Evolutionary conservation across 2,113 vertebrate species (phyloP).

Genomic region (Dinomys branickii): DNA sequence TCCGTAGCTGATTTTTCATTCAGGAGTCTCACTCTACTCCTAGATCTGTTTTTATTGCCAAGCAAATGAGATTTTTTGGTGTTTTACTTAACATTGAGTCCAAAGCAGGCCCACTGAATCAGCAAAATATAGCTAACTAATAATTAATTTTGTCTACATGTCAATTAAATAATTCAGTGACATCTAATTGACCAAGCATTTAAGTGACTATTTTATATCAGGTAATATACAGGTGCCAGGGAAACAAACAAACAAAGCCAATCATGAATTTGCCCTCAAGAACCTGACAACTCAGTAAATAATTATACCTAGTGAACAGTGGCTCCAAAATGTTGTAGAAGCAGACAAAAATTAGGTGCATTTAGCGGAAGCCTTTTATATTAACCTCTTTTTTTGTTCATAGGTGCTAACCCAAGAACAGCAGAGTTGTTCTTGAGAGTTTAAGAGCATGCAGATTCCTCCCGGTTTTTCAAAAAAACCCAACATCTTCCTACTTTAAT

Average conservation of each 20-base stretch:
- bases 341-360: background rate
- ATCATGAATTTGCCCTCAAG: background rate
- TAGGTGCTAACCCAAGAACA: background rate
- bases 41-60: background rate
- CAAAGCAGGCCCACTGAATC: background rate
- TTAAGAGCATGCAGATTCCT: background rate
- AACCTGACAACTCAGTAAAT: background rate
- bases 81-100: slow-evolving; percentile 48
- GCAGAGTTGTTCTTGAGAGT: background rate
- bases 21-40: background rate
- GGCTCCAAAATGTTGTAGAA: background rate
- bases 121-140: slow-evolving; percentile 4
- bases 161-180: slow-evolving; percentile 32
- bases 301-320: background rate
- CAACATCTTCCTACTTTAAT: background rate
- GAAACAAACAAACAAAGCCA: slow-evolving; percentile 23
- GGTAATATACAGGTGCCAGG: background rate
- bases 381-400: background rate
- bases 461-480: background rate
- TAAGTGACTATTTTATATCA: background rate
- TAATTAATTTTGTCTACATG: slow-evolving; percentile 7
- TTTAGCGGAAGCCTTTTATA: background rate
- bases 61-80: slow-evolving; percentile 29
- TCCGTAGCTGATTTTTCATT: slow-evolving; percentile 25
- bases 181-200: background rate